Percentiles rank a stretch among this genome's conserved stretches.
Evolutionary conservation across 2,888 invertebrate species (phyloP).

Genomic region (Thalpophila matura): DNA sequence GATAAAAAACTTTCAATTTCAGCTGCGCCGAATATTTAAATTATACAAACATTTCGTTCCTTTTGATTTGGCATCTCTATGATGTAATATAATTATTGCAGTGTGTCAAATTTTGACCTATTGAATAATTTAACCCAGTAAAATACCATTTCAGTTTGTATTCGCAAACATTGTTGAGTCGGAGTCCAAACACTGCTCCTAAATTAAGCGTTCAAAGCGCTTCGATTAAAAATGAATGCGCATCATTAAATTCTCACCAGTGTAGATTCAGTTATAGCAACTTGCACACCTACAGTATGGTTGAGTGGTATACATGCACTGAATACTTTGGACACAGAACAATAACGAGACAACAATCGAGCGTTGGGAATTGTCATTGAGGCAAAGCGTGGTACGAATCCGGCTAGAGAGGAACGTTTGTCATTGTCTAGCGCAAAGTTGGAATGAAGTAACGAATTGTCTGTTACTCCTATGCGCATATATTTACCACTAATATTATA

Average conservation of each 20-base stretch:
- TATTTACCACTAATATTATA: constrained; percentile 8
- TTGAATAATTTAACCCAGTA: background rate
- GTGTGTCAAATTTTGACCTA: constrained; percentile 1
- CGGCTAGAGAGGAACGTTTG: constrained; percentile 34
- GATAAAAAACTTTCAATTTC: constrained; percentile 16
- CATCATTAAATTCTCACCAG: constrained; percentile 40
- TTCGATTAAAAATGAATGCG: constrained; percentile 42
- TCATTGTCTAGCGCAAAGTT: constrained; percentile 43
- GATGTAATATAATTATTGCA: constrained; percentile 16
- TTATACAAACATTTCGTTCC: constrained; percentile 24
- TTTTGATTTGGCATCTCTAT: constrained; percentile 6
- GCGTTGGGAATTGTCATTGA: constrained; percentile 67
- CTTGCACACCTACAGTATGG: constrained; percentile 61
- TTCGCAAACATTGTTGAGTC: background rate
- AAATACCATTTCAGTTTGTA: background rate
- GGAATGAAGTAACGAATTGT: constrained; percentile 26
- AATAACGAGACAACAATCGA: constrained; percentile 73
- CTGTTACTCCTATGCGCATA: constrained; percentile 12
- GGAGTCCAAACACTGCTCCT: constrained; percentile 2
- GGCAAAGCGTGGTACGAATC: constrained; percentile 45
- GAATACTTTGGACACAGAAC: constrained; percentile 73
- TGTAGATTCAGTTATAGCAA: constrained; percentile 36
- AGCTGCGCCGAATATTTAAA: constrained; percentile 18
- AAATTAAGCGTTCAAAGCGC: constrained; percentile 17
- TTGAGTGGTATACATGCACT: constrained; percentile 79